These are phyloP conservation scores for Macrophya annulata DNA, from an alignment of 2,888 invertebrate genomes.

Conservation along the genomic window DNA sequence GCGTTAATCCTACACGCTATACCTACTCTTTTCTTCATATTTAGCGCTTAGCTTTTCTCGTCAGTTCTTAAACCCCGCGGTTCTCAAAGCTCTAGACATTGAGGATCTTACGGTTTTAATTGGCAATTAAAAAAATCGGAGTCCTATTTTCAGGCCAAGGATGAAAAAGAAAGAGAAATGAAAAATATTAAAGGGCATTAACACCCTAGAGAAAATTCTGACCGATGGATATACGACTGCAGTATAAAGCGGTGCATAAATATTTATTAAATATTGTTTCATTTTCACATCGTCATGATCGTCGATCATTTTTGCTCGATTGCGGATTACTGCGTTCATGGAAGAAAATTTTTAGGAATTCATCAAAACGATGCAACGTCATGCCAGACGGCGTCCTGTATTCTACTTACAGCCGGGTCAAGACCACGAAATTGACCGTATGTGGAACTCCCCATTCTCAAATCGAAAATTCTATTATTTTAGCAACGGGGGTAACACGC, in stretches of 20 bases:
- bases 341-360: constrained; percentile 60
- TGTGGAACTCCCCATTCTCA: constrained; percentile 27
- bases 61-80: background rate
- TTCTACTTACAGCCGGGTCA: constrained; percentile 65
- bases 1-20: background rate
- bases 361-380: constrained; percentile 65
- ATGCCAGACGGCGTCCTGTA: constrained; percentile 68
- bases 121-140: background rate
- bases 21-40: background rate
- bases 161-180: background rate
- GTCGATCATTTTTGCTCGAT: constrained; percentile 65
- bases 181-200: background rate
- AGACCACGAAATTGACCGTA: constrained; percentile 68
- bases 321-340: constrained; percentile 56
- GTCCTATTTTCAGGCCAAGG: background rate
- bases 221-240: background rate
- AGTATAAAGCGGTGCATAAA: constrained; percentile 9
- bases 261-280: constrained; percentile 57
- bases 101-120: background rate
- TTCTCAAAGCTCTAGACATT: background rate
- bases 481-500: constrained; percentile 55
- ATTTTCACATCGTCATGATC: constrained; percentile 59
- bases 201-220: background rate
- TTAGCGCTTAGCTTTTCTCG: background rate
- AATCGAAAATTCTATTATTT: background rate